Conservation (phyloP, 2,113 vertebrate genomes). For the Amazona vittata region DNA sequence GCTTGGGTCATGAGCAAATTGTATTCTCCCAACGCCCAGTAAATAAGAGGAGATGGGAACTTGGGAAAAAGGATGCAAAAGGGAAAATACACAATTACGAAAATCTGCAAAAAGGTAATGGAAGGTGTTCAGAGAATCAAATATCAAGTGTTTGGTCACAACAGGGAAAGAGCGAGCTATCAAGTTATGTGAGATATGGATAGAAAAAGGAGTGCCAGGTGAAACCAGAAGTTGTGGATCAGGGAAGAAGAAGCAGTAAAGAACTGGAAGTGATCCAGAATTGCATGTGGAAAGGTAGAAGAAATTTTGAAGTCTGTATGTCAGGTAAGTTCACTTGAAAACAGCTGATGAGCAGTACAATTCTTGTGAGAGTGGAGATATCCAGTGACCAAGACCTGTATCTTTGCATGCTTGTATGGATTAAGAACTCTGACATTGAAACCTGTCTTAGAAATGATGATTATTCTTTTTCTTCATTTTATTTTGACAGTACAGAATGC, state of each 20-base stretch:
- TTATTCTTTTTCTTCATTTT: fast-evolving
- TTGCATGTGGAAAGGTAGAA: background rate
- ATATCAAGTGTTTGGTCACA: background rate
- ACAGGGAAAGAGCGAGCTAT: background rate
- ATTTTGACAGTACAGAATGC: background rate
- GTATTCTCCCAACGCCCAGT: background rate
- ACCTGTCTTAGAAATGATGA: background rate
- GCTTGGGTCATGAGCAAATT: background rate
- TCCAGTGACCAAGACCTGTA: background rate
- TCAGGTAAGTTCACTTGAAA: background rate
- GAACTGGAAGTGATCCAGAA: background rate
- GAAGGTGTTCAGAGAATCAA: background rate
- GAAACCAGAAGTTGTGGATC: background rate
- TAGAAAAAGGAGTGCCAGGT: background rate
- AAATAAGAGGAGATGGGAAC: background rate
- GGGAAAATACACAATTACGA: background rate
- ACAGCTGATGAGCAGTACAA: background rate
- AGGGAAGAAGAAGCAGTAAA: background rate
- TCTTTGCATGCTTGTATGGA: background rate
- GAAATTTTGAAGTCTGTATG: background rate
- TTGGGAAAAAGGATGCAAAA: background rate
- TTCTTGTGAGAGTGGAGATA: background rate
- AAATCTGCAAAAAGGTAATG: background rate
- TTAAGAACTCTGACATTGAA: background rate
- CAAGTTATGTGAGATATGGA: background rate